These are phyloP conservation scores for Castor canadensis DNA, from an alignment of 2,113 vertebrate species.

Conservation along the genomic window DNA sequence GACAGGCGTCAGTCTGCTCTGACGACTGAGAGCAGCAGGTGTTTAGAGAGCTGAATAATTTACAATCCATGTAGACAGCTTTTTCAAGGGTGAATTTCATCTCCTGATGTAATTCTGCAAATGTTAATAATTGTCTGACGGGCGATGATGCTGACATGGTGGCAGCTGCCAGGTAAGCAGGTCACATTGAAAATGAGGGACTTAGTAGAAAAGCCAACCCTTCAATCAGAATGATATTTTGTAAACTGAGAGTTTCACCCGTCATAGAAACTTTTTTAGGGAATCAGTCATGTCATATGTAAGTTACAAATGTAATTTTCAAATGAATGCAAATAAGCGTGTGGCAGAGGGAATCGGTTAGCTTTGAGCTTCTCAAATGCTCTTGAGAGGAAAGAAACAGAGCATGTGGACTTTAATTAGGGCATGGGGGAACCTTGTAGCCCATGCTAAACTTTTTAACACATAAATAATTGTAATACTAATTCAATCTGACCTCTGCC, in stretches of 20 bases:
- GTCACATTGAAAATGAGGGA: background rate
- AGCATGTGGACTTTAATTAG: slow-evolving; percentile 26
- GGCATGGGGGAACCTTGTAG: background rate
- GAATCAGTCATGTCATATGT: background rate
- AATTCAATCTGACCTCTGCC: slow-evolving; percentile 13
- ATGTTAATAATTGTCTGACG: background rate
- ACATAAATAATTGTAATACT: background rate
- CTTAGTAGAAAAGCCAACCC: background rate
- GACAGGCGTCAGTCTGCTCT: background rate
- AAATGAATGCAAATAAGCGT: background rate
- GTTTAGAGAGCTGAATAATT: slow-evolving; percentile 47
- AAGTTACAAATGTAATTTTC: background rate
- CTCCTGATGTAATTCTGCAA: background rate
- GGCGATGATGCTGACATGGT: background rate
- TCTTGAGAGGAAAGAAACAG: background rate
- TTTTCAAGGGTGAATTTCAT: background rate
- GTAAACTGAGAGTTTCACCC: background rate
- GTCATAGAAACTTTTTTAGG: background rate
- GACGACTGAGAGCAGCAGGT: slow-evolving; percentile 18
- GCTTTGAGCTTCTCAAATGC: background rate
- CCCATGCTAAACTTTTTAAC: background rate
- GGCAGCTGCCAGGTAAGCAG: background rate
- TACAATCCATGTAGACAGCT: background rate
- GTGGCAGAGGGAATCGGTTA: background rate
- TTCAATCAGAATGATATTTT: background rate